A percentile compares a stretch with the other conserved stretches of the same genome.
Evolutionary conservation across 2,113 vertebrate genomes (phyloP).

Genomic region (Sardina pilchardus): DNA sequence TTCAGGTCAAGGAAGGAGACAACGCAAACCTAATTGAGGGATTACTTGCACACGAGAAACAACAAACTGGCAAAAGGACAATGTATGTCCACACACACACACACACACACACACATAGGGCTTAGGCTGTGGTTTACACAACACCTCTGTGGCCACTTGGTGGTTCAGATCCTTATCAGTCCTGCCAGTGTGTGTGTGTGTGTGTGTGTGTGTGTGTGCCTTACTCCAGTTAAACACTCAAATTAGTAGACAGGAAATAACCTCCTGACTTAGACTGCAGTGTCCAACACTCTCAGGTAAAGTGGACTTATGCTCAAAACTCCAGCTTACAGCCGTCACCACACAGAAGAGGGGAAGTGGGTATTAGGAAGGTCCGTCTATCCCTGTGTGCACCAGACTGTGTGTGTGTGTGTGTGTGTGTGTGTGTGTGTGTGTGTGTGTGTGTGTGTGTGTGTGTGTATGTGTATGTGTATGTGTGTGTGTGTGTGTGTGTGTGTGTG

Average conservation of each 20-base stretch:
- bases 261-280: background rate
- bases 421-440: slow-evolving; percentile 6
- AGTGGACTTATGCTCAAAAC: background rate
- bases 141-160: background rate
- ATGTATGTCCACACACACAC: background rate
- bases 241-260: background rate
- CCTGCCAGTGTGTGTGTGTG: too few species aligned
- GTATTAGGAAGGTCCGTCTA: too few species aligned
- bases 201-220: too few species aligned
- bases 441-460: background rate
- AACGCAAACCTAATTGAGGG: background rate
- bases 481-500: slow-evolving; percentile 2
- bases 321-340: too few species aligned
- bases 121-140: background rate
- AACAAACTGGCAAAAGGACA: background rate
- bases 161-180: background rate
- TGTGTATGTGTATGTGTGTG: background rate
- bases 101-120: background rate
- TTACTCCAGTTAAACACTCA: background rate
- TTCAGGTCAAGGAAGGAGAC: background rate
- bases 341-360: too few species aligned
- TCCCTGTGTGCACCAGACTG: too few species aligned
- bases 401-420: background rate
- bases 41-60: background rate
- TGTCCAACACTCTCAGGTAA: background rate